Base-by-base conservation (phyloP, 2,888 invertebrate species). In the Cyclophora punctaria region DNA sequence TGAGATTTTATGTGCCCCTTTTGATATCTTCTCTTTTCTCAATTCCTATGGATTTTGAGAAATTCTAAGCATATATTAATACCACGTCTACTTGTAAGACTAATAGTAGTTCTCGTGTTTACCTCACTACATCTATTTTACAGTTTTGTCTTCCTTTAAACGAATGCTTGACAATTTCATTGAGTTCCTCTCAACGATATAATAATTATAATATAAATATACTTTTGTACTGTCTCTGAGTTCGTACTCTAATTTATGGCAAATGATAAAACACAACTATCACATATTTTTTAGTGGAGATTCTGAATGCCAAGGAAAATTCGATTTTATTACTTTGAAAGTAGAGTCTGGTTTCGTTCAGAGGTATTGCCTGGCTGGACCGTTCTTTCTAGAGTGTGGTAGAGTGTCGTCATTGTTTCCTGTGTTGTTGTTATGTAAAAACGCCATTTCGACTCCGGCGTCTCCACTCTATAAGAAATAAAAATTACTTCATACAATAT, bases 391-490 rank as follows among this genome's bases (percentile, higher is more conserved):
- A 40, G 85, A 70, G 55, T 83, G 82, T 37, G 85, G 75, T 47
- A 85, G 53, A 5, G 81, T 78, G 48, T 83, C 85, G 42, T 86
- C 87, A 47, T 80, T 81, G 55, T 73, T 79, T 1, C 80, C 80
- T 45, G 81, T 78, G 60, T 82, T 93, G 81, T 93, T 93, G 79
- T 93, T 93, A 69, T 92, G 92, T 63, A 93, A 80, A 78, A 92
- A 92, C 47, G 93, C 92, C 90, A 93, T 92, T 83, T 93, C 93
- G 69, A 92, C 92, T 1, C 83, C 83, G 40, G 79, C 76, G 50
- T 88, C 88, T 2, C 81, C 81, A 47, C 81, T 75, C 85, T 88
- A 54, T 57, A 68, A 45, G 63, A 52, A 58, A 55, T 47, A 48
- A 48, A 37, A 41, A 47, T 46, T 7, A 47, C 41, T 43, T 20